Conservation (phyloP, 1,140 invertebrate genomes). For the Battus philenor region DNA sequence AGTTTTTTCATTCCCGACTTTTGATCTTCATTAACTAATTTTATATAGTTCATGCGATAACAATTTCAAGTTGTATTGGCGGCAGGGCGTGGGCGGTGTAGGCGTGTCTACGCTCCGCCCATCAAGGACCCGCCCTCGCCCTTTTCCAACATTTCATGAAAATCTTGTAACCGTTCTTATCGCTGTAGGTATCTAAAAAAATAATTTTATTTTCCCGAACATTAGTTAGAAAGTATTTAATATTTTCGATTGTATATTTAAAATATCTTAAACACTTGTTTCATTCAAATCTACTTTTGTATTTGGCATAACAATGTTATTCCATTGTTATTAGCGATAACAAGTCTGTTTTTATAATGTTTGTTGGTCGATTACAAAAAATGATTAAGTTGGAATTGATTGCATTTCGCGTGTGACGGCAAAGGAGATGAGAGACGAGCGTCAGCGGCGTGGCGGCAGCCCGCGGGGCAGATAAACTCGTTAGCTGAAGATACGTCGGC, state of each 20-base stretch:
- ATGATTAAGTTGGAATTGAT: conserved; percentile 47
- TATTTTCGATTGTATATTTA: no score
- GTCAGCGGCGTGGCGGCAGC: conserved; percentile 40
- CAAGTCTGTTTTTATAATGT: no score
- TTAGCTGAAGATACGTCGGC: conserved; percentile 62
- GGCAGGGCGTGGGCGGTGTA: conserved; percentile 58
- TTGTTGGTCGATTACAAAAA: conserved; percentile 18
- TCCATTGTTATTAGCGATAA: no score
- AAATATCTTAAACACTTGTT: no score
- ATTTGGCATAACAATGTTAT: conserved; percentile 20
- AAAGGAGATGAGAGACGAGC: conserved; percentile 50
- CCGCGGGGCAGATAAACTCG: conserved; percentile 73
- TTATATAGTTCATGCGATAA: conserved; percentile 18
- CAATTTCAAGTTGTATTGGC: conserved; percentile 34
- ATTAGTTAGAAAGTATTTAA: no score
- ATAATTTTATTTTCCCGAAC: no score
- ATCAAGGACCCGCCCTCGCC: conserved; percentile 63
- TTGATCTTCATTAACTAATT: conserved; percentile 15
- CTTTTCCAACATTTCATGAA: conserved; percentile 65
- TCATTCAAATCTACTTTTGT: no score
- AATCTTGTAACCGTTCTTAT: conserved; percentile 50
- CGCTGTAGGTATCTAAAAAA: conserved; percentile 48
- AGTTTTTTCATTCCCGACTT: no score
- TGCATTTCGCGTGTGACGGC: conserved; percentile 49
- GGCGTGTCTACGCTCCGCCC: conserved; percentile 69